Conservation (phyloP, 2,888 invertebrate species). For the Tetragonula carbonaria region DNA sequence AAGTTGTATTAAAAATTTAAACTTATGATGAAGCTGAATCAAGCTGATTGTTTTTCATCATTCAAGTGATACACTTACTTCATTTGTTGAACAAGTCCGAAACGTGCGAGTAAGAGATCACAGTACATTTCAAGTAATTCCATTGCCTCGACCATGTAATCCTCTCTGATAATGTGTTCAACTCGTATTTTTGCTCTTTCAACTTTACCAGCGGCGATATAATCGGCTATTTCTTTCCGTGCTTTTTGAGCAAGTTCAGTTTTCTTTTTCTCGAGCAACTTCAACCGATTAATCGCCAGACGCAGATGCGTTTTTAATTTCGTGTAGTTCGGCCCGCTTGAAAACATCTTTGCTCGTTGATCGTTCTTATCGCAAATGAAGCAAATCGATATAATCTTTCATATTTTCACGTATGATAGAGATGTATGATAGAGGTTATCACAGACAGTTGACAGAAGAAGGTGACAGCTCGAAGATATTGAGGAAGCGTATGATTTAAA, state of each 20-base stretch:
- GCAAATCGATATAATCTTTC: conserved; percentile 30
- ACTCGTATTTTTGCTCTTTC: conserved; percentile 98
- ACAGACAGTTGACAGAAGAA: background rate
- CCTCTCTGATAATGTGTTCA: conserved; percentile 99
- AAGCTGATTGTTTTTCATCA: background rate
- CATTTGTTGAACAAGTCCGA: conserved; percentile 98
- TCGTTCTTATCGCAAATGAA: conserved; percentile 9
- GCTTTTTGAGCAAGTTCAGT: conserved; percentile 98
- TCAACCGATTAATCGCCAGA: conserved; percentile 96
- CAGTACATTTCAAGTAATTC: conserved; percentile 99
- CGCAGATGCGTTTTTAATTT: conserved; percentile 98
- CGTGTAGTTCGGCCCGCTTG: conserved; percentile 95
- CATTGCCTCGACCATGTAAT: conserved; percentile 99
- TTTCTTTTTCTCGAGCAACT: conserved; percentile 98
- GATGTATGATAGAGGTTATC: conserved; percentile 13
- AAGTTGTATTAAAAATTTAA: background rate
- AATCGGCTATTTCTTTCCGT: conserved; percentile 98
- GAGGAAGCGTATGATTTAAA: background rate
- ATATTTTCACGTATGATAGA: conserved; percentile 23
- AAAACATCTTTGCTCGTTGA: conserved; percentile 88
- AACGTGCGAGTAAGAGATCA: conserved; percentile 97
- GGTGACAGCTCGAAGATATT: background rate
- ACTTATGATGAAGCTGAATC: background rate
- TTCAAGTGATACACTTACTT: conserved; percentile 87
- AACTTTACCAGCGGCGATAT: conserved; percentile 92